A percentile compares a stretch with the other conserved stretches of the same genome.
Evolutionary conservation across 2,113 vertebrate species (phyloP).

Genomic region (Conger conger): DNA sequence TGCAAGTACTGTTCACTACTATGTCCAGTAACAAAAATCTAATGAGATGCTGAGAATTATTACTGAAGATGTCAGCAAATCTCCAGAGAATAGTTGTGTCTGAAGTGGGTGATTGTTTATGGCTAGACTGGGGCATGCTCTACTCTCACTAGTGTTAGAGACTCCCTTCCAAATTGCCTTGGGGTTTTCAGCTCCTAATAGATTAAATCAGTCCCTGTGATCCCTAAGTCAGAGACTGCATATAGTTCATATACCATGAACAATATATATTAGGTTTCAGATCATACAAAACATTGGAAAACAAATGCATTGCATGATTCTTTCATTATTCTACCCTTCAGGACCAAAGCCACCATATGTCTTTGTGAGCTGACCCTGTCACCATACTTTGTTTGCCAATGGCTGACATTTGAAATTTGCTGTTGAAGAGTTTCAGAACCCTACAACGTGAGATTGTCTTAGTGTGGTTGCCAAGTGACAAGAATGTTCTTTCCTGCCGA

Average conservation of each 20-base stretch:
- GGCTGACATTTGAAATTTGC: neutral
- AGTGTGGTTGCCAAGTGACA: neutral
- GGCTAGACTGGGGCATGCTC: constrained; percentile 31
- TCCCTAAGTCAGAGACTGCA: neutral
- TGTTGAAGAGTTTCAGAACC: neutral
- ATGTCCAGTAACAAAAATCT: neutral
- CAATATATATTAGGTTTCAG: constrained; percentile 24
- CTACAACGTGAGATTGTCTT: neutral
- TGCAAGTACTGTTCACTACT: neutral
- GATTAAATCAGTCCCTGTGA: constrained; percentile 10
- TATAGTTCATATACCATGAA: neutral
- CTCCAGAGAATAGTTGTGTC: constrained; percentile 16
- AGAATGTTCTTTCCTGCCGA: constrained; percentile 6
- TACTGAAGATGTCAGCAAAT: constrained; percentile 16
- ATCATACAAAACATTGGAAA: neutral
- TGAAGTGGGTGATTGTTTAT: constrained; percentile 23
- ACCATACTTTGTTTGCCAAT: neutral
- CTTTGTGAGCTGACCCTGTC: constrained; percentile 9
- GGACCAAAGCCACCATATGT: neutral
- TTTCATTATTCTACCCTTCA: neutral
- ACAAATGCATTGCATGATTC: neutral
- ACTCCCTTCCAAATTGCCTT: constrained; percentile 23
- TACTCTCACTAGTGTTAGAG: constrained; percentile 22
- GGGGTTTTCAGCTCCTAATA: constrained; percentile 12
- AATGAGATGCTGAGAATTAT: constrained; percentile 20